Evolutionary conservation across 2,888 invertebrate genomes (phyloP).

Genomic region (Eupithecia exiguata): DNA sequence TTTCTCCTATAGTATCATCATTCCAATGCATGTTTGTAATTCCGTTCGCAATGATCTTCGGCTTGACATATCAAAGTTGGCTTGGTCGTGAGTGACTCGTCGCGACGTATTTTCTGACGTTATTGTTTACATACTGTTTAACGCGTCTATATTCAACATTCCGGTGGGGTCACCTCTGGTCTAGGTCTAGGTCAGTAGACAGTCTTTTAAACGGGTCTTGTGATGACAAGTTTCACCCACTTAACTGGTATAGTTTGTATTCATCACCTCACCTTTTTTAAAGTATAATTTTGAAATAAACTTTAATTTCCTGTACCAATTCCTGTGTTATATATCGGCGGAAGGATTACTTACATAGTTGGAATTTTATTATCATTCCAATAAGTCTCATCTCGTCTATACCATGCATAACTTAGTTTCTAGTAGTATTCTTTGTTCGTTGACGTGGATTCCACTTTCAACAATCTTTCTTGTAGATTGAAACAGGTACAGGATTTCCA

Average conservation of each 20-base stretch:
- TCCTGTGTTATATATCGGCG: background rate
- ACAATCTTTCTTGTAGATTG: background rate
- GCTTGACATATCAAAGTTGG: conserved; percentile 7
- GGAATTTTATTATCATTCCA: background rate
- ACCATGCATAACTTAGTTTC: background rate
- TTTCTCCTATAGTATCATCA: background rate
- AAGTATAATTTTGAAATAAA: background rate
- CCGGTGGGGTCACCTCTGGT: conserved; percentile 38
- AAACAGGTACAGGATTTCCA: background rate
- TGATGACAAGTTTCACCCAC: conserved; percentile 22
- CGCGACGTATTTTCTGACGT: conserved; percentile 25
- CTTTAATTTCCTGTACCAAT: background rate
- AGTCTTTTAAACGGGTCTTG: conserved; percentile 24
- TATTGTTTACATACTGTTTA: conserved; percentile 36
- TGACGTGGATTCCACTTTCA: background rate
- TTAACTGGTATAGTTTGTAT: conserved; percentile 20
- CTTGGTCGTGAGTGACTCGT: background rate
- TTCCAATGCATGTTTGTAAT: background rate
- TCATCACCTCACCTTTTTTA: background rate
- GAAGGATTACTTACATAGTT: background rate
- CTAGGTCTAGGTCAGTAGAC: conserved; percentile 41
- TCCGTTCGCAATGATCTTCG: background rate
- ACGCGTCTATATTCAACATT: conserved; percentile 39
- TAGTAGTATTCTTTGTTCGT: background rate
- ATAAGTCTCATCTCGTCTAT: background rate